phyloP scores from a whole-genome alignment of 2,113 vertebrate species.

The Oostethus manadensis region DNA sequence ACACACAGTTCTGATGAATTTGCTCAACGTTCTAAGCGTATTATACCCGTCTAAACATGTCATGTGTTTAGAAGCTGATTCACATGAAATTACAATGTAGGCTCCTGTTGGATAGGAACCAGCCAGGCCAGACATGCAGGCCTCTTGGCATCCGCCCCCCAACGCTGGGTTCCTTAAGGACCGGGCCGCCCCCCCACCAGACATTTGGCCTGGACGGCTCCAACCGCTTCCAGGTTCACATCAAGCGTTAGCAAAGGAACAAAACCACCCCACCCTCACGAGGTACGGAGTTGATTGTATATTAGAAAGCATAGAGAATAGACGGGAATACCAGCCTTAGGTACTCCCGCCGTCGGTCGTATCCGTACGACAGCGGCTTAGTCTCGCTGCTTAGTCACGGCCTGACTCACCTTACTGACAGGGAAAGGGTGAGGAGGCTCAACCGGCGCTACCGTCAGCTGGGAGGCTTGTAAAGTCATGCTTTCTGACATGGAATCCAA shows the following conservation, averaged over 20 bases:
- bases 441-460: constrained; percentile 41
- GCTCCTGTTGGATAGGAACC: constrained; percentile 15
- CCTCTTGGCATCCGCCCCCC: constrained; percentile 26
- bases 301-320: constrained; percentile 28
- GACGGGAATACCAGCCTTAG: not conserved
- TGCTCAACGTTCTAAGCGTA: constrained; percentile 5
- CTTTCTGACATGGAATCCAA: constrained; percentile 49
- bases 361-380: constrained; percentile 58
- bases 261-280: constrained; percentile 43
- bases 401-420: constrained; percentile 66
- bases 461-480: constrained; percentile 44
- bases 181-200: constrained; percentile 52
- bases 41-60: constrained; percentile 23
- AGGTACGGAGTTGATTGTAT: constrained; percentile 27
- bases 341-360: not conserved
- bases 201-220: constrained; percentile 47
- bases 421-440: constrained; percentile 51
- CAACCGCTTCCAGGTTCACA: constrained; percentile 48
- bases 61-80: constrained; percentile 13
- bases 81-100: constrained; percentile 32
- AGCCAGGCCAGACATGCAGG: constrained; percentile 22
- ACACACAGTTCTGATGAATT: constrained; percentile 15
- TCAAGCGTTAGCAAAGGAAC: constrained; percentile 37
- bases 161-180: constrained; percentile 43
- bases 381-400: constrained; percentile 61